Conservation (phyloP, 2,113 vertebrate species). For the Forbesichthys papilliferus region DNA sequence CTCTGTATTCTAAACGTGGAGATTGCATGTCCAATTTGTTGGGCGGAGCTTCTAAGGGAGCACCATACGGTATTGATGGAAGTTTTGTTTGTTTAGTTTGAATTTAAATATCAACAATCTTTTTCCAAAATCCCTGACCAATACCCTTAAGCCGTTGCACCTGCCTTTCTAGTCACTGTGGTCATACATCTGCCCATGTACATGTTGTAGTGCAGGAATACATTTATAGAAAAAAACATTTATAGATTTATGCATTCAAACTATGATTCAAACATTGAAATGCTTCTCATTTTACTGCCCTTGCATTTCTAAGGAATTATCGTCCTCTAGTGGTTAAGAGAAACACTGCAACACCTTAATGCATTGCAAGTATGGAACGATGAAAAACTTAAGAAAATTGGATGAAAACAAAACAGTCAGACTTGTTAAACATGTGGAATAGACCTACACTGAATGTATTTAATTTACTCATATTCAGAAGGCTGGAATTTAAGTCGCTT, state of each 20-base stretch:
- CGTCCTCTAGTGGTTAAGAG: slow-evolving; percentile 43
- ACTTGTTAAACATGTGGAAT: neutral
- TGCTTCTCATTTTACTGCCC: neutral
- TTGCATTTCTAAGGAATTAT: slow-evolving; percentile 20
- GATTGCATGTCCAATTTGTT: no score
- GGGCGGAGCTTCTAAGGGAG: no score
- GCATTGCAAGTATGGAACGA: neutral
- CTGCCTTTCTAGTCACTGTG: no score
- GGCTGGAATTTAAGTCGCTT: neutral
- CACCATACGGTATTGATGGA: no score
- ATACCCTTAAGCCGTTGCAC: no score
- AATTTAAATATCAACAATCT: no score
- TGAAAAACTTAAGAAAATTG: neutral
- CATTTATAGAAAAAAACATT: neutral
- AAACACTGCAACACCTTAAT: slow-evolving; percentile 30
- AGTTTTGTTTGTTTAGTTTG: no score
- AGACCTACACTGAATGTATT: neutral
- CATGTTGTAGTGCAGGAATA: neutral
- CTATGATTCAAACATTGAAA: neutral
- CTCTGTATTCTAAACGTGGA: no score
- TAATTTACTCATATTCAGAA: neutral
- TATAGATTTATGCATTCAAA: neutral
- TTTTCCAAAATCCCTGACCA: no score
- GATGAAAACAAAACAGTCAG: neutral
- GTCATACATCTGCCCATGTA: no score